phyloP scores from a whole-genome alignment of 2,888 invertebrate species.

The Synanthedon vespiformis region DNA sequence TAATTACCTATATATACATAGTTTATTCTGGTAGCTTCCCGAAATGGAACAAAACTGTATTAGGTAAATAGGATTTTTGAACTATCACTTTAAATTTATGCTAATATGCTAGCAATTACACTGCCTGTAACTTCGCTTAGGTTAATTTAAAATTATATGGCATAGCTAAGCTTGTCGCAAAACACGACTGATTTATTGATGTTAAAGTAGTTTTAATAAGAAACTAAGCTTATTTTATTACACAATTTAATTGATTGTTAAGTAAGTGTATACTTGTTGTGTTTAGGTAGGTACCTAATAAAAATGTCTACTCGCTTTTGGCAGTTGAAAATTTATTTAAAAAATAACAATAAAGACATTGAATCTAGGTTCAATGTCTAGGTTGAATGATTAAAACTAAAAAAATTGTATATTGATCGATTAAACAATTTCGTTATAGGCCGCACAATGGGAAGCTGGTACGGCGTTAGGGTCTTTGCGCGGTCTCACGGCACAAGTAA shows the following conservation, averaged over 20 bases:
- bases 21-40: not conserved
- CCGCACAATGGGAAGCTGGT: constrained; percentile 68
- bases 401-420: no score
- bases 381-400: no score
- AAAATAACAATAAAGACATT: no score
- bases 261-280: no score
- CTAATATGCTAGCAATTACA: not conserved
- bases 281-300: no score
- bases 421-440: constrained; percentile 20
- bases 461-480: constrained; percentile 86
- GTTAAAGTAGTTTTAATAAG: constrained; percentile 7
- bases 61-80: not conserved
- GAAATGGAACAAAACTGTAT: not conserved
- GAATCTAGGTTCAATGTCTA: no score
- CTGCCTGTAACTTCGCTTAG: not conserved
- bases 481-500: constrained; percentile 87
- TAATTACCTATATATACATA: not conserved
- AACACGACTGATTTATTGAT: constrained; percentile 2
- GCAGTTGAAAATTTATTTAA: no score
- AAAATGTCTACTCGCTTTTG: no score
- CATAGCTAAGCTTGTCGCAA: constrained; percentile 35
- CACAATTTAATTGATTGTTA: constrained; percentile 2
- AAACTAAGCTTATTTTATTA: constrained; percentile 13
- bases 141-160: constrained; percentile 2
- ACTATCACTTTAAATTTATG: not conserved